Evolutionary conservation across 1,140 invertebrate genomes (phyloP).

Genomic region (Telenomus remus): DNA sequence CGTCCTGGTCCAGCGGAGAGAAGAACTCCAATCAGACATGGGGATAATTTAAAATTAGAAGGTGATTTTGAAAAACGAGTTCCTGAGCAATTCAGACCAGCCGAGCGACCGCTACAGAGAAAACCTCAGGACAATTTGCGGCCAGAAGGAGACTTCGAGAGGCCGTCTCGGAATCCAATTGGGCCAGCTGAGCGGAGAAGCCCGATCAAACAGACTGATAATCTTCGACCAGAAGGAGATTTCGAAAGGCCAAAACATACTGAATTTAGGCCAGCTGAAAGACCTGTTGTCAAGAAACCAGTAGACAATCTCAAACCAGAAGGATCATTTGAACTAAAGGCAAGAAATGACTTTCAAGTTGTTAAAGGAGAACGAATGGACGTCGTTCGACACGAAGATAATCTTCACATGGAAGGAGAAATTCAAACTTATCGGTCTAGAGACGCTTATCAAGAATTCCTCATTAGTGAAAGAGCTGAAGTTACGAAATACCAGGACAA

Average conservation of each 20-base stretch:
- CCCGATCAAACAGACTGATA: conserved; percentile 1
- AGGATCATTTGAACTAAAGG: too few species aligned
- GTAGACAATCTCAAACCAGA: conserved; percentile 79
- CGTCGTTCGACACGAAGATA: too few species aligned
- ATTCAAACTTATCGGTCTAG: too few species aligned
- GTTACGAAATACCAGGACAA: too few species aligned
- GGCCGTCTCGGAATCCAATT: conserved; percentile 59
- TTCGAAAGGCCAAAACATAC: conserved; percentile 68
- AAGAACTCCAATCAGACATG: conserved; percentile 61
- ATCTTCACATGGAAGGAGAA: too few species aligned
- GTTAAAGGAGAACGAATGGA: too few species aligned
- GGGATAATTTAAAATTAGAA: conserved; percentile 79
- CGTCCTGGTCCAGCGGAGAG: conserved; percentile 59
- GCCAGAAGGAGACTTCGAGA: conserved; percentile 79
- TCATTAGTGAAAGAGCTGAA: too few species aligned
- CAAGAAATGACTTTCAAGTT: too few species aligned
- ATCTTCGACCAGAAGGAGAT: conserved; percentile 42
- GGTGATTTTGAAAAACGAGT: conserved; percentile 79
- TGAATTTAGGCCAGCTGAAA: background rate
- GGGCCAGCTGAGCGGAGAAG: conserved; percentile 12
- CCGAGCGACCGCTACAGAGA: conserved; percentile 65
- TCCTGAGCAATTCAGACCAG: conserved; percentile 43
- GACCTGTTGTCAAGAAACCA: conserved; percentile 67
- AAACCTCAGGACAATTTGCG: conserved; percentile 76
- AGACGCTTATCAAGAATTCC: too few species aligned